Evolutionary conservation across 2,888 invertebrate species (phyloP), one percentile per base, ranked within the genome.

Genomic region (Minunthozetes semirufus): DNA sequence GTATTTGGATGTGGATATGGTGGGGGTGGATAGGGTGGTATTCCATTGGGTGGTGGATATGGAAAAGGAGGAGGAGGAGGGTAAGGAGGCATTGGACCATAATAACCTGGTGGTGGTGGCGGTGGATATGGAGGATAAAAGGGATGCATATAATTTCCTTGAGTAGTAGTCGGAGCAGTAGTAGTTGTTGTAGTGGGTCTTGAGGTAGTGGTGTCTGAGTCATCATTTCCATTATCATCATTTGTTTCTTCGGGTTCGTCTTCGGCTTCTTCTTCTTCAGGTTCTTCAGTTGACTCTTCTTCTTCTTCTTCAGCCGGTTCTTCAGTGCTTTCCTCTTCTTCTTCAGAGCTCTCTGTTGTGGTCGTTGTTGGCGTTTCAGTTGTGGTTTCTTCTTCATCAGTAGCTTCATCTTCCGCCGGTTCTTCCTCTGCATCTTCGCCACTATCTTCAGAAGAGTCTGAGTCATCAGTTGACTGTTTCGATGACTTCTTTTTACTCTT

Each of bases 261-360:
- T 27, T 59, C 59, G 6, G 59, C 27, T 27, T 22, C 59, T 56
- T 25, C 56, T 13, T 59, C 59, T 19, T 59, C 59, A 22, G 22
- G 19, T 1, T 6, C 27, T 59, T 59, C 59, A 5, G 59, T 22
- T 6, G 59, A 3, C 17, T 22, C 27, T 27, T 22, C 27, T 22
- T 11, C 25, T 59, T 59, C 59, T 59, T 22, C 25, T 59, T 59
- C 53, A n/a, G 53, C 15, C 27, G 59, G 27, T 15, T 5, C 27
- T 59, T 59, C 59, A 59, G 59, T 59, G 59, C 13, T 27, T n/a
- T 22, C 59, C 17, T 59, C 59, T 9, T 59, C 59, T 27, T 59
- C 56, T 56, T 56, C 56, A 11, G 19, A 13, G 11, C 3, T 22
- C 4, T n/a, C 22, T 56, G 48, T n/a, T 6, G 15, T n/a, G n/a